Percentiles rank a stretch among this genome's conserved stretches.
Evolutionary conservation across 2,888 invertebrate genomes (phyloP).

Genomic region (Clepsis dumicolana): DNA sequence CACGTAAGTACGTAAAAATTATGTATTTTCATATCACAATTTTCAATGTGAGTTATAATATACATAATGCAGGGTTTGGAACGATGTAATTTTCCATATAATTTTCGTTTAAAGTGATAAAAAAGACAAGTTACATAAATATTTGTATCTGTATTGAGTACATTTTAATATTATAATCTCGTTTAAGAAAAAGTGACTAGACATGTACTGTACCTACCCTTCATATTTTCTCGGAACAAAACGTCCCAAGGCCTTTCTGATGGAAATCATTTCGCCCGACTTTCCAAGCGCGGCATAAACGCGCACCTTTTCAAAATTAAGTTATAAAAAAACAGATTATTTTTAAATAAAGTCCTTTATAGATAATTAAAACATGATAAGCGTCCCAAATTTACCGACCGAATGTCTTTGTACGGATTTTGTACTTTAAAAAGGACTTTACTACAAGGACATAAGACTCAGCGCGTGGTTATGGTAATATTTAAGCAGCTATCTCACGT

Average conservation of each 20-base stretch:
- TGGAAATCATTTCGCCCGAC: slow-evolving; percentile 7
- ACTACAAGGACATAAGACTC: neutral
- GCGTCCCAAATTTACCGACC: slow-evolving; percentile 24
- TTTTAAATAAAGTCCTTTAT: slow-evolving; percentile 39
- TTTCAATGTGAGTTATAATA: too few species aligned
- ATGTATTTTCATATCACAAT: too few species aligned
- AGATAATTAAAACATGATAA: slow-evolving; percentile 41
- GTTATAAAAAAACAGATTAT: slow-evolving; percentile 32
- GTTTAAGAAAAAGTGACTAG: too few species aligned
- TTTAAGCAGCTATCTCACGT: slow-evolving; percentile 23
- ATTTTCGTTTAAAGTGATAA: too few species aligned
- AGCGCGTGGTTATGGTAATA: slow-evolving; percentile 8
- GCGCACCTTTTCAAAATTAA: slow-evolving; percentile 16
- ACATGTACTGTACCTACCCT: too few species aligned
- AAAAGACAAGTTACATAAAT: too few species aligned
- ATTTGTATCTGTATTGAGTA: too few species aligned
- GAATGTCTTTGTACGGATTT: slow-evolving; percentile 10
- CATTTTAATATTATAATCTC: too few species aligned
- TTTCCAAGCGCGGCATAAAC: neutral
- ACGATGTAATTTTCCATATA: too few species aligned
- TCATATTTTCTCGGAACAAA: neutral
- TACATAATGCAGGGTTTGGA: too few species aligned
- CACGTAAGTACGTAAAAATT: too few species aligned
- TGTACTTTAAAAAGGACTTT: neutral
- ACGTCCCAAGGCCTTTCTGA: slow-evolving; percentile 4